Conservation (phyloP, 2,888 invertebrate genomes). For the Dascillus cervinus region DNA sequence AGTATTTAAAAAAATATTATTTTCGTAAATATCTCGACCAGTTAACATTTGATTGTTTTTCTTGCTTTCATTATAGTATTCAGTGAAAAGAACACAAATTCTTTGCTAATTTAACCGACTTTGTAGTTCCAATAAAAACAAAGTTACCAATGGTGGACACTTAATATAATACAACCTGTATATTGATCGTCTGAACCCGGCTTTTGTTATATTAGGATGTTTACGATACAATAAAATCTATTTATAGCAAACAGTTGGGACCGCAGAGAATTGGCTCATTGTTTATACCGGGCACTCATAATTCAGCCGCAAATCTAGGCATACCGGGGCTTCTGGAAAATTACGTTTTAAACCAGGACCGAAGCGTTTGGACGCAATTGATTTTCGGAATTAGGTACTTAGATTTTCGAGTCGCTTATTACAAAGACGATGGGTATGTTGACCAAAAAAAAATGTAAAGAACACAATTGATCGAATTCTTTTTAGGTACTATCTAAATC, state of each 20-base stretch:
- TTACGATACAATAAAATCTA: too few relatives aligned
- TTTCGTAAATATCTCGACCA: too few relatives aligned
- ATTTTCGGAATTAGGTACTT: conserved; percentile 77
- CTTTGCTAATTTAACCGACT: too few relatives aligned
- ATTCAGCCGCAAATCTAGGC: conserved; percentile 52
- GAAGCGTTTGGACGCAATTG: conserved; percentile 75
- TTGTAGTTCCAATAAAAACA: too few relatives aligned
- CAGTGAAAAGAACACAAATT: too few relatives aligned
- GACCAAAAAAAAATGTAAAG: background rate
- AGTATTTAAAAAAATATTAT: too few relatives aligned
- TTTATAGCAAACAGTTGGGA: conserved; percentile 47
- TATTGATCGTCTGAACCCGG: too few relatives aligned
- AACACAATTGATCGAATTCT: background rate
- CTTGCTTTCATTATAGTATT: too few relatives aligned
- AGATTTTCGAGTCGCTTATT: conserved; percentile 73
- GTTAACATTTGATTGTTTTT: too few relatives aligned
- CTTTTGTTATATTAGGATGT: too few relatives aligned
- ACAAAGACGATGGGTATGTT: conserved; percentile 30
- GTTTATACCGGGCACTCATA: conserved; percentile 64
- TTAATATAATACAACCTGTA: too few relatives aligned
- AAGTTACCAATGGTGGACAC: too few relatives aligned
- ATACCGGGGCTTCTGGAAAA: conserved; percentile 40
- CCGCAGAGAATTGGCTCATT: conserved; percentile 51
- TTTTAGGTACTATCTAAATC: conserved; percentile 65
- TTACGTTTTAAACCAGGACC: conserved; percentile 60